These are phyloP conservation scores for Zosterops hypoxanthus DNA, from an alignment of 2,113 vertebrate genomes.

Conservation along the genomic window DNA sequence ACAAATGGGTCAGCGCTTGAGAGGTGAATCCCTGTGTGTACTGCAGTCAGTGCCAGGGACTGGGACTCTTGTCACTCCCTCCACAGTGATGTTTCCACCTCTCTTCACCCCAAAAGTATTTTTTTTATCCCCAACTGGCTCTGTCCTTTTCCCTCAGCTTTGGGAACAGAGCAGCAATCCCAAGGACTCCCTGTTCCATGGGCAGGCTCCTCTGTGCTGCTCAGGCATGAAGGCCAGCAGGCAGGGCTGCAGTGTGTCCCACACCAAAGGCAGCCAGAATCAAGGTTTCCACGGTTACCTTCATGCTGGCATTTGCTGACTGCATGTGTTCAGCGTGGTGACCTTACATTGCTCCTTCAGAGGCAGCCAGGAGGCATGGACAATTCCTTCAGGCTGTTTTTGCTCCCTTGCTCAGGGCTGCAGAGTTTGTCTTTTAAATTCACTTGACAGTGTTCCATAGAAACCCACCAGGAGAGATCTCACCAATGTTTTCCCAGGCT, in stretches of 20 bases:
- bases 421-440: background rate
- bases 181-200: background rate
- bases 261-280: background rate
- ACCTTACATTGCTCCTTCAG: background rate
- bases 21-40: accelerated
- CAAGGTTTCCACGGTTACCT: background rate
- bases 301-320: background rate
- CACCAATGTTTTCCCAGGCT: background rate
- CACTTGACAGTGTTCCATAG: background rate
- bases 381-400: background rate
- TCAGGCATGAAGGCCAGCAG: background rate
- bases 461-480: background rate
- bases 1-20: accelerated
- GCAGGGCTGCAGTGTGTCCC: background rate
- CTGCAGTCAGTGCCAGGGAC: background rate
- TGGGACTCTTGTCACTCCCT: background rate
- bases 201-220: background rate
- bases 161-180: background rate
- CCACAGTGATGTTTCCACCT: background rate
- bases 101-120: background rate
- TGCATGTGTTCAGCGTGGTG: background rate
- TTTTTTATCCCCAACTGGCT: background rate
- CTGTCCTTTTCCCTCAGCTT: background rate
- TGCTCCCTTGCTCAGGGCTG: background rate
- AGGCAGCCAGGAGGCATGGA: background rate